Conservation (phyloP, 1,140 invertebrate species). For the Bombus cullumanus region DNA sequence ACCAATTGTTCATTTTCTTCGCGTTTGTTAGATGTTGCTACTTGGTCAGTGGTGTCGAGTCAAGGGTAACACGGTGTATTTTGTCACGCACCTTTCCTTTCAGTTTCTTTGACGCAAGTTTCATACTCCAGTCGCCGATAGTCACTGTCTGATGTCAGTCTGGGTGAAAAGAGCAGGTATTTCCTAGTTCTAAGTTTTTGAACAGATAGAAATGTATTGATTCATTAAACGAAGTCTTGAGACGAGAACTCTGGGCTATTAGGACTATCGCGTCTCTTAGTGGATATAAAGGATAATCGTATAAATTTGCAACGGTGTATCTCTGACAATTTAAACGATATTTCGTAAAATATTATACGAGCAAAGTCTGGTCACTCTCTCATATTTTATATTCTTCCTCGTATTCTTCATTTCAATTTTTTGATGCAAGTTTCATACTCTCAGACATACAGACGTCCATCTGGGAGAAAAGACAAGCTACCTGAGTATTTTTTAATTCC, state of each 20-base stretch:
- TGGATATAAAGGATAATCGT: too few relatives aligned
- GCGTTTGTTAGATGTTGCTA: too few relatives aligned
- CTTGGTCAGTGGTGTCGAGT: conserved; percentile 41
- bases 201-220: not conserved
- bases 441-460: not conserved
- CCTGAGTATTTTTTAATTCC: not conserved
- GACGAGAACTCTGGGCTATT: too few relatives aligned
- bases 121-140: not conserved
- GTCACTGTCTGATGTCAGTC: not conserved
- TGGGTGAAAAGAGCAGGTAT: not conserved
- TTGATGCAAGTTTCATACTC: not conserved
- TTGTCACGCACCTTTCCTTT: too few relatives aligned
- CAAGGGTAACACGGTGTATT: conserved; percentile 38
- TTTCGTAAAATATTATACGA: too few relatives aligned
- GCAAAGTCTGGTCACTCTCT: too few relatives aligned
- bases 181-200: not conserved
- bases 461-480: not conserved
- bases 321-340: too few relatives aligned
- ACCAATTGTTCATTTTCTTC: too few relatives aligned
- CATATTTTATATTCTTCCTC: too few relatives aligned
- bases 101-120: not conserved
- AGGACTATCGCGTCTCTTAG: too few relatives aligned
- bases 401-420: too few relatives aligned
- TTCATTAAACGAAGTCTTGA: not conserved
- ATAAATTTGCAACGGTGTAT: too few relatives aligned